Conservation (phyloP, 1,140 invertebrate genomes). For the Telenomus remus region DNA sequence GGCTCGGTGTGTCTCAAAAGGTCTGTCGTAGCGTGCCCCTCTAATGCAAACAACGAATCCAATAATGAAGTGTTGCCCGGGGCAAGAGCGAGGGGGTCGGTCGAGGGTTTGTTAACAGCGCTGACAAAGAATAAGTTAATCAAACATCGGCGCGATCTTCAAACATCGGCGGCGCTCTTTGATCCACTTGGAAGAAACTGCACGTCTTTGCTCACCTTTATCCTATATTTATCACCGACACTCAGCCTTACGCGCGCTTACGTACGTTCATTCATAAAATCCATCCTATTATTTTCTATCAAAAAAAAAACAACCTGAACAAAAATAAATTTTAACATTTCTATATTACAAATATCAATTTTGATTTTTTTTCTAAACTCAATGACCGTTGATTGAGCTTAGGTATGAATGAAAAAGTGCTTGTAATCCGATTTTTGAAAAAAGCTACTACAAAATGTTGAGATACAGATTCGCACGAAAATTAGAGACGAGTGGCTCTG, state of each 20-base stretch:
- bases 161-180: constrained; percentile 72
- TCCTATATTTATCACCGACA: constrained; percentile 64
- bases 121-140: constrained; percentile 73
- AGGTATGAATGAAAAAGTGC: neutral
- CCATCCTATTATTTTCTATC: too few relatives aligned
- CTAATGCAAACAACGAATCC: constrained; percentile 53
- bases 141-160: constrained; percentile 73
- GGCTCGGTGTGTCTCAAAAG: constrained; percentile 40
- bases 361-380: too few relatives aligned
- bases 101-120: constrained; percentile 71
- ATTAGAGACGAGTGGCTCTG: constrained; percentile 11
- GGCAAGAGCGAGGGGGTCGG: constrained; percentile 29
- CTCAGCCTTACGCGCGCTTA: constrained; percentile 21
- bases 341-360: too few relatives aligned
- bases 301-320: too few relatives aligned
- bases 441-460: neutral
- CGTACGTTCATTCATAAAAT: constrained; percentile 56
- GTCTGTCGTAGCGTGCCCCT: constrained; percentile 26
- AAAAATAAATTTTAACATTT: too few relatives aligned
- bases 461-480: constrained; percentile 36
- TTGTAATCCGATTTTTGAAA: constrained; percentile 1
- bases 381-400: too few relatives aligned
- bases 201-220: constrained; percentile 65
- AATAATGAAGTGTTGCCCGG: constrained; percentile 50
- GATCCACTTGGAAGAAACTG: constrained; percentile 67